Evolutionary conservation across 2,797 vertebrate species (phyloP), one percentile per base, ranked within the genome.

Genomic region (Sardinella longiceps): DNA sequence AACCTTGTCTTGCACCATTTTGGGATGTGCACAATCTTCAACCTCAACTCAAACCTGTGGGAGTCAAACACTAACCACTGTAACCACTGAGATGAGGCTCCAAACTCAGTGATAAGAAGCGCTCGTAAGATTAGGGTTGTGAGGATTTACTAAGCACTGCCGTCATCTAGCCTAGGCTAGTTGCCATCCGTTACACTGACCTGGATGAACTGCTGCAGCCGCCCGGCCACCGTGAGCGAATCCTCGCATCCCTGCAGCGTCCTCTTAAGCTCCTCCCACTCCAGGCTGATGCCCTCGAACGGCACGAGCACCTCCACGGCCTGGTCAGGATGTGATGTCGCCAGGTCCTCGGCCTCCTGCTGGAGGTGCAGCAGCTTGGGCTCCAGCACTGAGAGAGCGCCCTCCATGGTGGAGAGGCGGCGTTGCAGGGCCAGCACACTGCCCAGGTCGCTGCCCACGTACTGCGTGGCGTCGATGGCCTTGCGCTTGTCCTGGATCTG

Each of bases 401-500:
- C 97, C 88, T 99, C 98, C 94, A 98, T 95, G 91, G 96, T 97
- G 82, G 97, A 97, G 0, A 99, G 93, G 2, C 96, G 96, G 10
- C 97, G 95, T 85, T 98, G 98, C 80, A 99, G 90, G 1, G 97
- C 95, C 80, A 97, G 81, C 0, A 97, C 93, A 0, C 97, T 96
- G 0, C 97, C 97, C 87, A 97, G 89, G 91, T 97, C 97, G 0
- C 97, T 94, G 7, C 96, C 95, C 0, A 95, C 94, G 0, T 97
- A 94, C 18, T 95, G 97, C 0, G 97, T 96, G 82, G 96, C 95
- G 23, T 99, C 98, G 0, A 99, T 96, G 7, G 97, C 95, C 51
- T 96, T 96, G 0, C 97, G 93, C 90, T 99, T 99, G 80, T 99
- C 98, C 6, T 96, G 93, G 88, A 99, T 96, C 87, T 97, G 98